Percentiles rank a stretch among this genome's conserved stretches.
These are phyloP conservation scores for Drosophila fungiperda DNA, from an alignment of 2,888 invertebrate genomes.

Conservation along the genomic window DNA sequence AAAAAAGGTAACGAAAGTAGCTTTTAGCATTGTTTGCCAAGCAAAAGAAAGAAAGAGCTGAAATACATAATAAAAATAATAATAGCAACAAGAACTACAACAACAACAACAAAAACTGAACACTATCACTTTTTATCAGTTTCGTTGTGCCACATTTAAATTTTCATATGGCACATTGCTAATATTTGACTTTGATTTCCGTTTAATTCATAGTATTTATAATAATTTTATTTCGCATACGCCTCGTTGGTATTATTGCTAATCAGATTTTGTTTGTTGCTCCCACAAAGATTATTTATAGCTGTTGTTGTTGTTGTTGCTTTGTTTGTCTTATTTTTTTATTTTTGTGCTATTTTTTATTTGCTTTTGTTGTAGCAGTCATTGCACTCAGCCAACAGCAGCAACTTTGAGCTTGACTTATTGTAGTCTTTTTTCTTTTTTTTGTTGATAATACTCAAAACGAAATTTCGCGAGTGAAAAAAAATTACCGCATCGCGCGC, in stretches of 20 bases:
- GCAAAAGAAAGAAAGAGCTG: conserved; percentile 35
- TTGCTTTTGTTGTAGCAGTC: conserved; percentile 62
- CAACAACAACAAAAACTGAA: conserved; percentile 5
- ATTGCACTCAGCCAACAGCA: conserved; percentile 62
- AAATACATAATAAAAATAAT: conserved; percentile 43
- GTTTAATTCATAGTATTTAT: conserved; percentile 15
- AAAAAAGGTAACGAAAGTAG: conserved; percentile 57
- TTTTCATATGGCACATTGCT: conserved; percentile 41
- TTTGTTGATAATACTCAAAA: conserved; percentile 65
- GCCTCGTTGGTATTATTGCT: conserved; percentile 14
- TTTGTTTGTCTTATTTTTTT: conserved; percentile 23
- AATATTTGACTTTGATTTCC: conserved; percentile 19
- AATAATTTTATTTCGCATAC: conserved; percentile 38
- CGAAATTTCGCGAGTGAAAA: conserved; percentile 59
- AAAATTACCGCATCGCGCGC: conserved; percentile 81
- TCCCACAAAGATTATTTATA: conserved; percentile 42
- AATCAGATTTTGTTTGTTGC: background rate
- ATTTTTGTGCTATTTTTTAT: conserved; percentile 28
- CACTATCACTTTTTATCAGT: conserved; percentile 69
- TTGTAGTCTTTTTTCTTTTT: conserved; percentile 27
- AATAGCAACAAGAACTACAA: conserved; percentile 11
- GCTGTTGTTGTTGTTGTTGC: conserved; percentile 21
- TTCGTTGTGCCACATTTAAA: conserved; percentile 20
- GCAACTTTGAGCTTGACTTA: conserved; percentile 46
- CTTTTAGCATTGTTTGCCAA: conserved; percentile 43